phyloP scores from a whole-genome alignment of 2,888 invertebrate genomes.

The Sialis fuliginosa region DNA sequence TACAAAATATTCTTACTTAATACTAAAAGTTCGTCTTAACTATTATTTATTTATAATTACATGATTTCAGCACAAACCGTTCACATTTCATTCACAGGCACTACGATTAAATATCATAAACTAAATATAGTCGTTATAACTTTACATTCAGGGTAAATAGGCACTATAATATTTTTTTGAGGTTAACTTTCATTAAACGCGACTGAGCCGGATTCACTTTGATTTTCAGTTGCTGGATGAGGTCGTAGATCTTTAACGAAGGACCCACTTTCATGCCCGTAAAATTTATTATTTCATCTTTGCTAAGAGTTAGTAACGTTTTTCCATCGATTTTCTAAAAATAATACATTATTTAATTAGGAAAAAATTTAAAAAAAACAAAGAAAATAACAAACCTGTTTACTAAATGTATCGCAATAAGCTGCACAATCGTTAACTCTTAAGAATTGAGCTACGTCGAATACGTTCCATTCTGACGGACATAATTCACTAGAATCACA shows the following conservation, averaged over 20 bases:
- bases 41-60: too few relatives aligned
- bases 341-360: slow-evolving; percentile 8
- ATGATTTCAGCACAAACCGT: too few relatives aligned
- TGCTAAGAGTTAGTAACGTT: slow-evolving; percentile 59
- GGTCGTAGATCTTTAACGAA: slow-evolving; percentile 80
- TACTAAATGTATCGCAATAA: slow-evolving; percentile 46
- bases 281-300: slow-evolving; percentile 78
- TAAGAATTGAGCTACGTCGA: slow-evolving; percentile 79
- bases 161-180: slow-evolving; percentile 45
- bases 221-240: slow-evolving; percentile 79
- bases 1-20: too few relatives aligned
- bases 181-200: slow-evolving; percentile 39
- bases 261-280: slow-evolving; percentile 91
- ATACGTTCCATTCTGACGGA: slow-evolving; percentile 62
- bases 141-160: background rate
- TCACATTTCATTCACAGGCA: background rate
- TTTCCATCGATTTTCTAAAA: slow-evolving; percentile 64
- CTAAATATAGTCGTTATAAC: background rate
- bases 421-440: slow-evolving; percentile 71
- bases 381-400: slow-evolving; percentile 20
- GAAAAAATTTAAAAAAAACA: background rate
- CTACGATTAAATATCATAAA: background rate
- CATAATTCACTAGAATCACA: slow-evolving; percentile 33
- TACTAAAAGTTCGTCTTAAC: too few relatives aligned
- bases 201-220: slow-evolving; percentile 62